Percentiles rank a stretch among this genome's conserved stretches.
Conservation (phyloP, 2,113 vertebrate genomes). For the Chionomys nivalis region DNA sequence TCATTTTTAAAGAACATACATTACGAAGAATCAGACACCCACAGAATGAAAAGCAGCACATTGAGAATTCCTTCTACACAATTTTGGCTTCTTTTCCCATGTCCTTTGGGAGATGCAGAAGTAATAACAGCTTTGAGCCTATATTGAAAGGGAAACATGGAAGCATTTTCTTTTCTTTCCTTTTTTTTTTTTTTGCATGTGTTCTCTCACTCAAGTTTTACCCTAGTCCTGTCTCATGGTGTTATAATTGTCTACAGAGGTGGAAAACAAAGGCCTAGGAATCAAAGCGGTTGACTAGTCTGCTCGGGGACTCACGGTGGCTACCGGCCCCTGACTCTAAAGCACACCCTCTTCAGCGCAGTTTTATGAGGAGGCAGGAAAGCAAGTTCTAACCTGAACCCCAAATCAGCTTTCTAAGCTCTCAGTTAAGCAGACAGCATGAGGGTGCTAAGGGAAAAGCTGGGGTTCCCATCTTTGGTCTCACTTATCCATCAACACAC, state of each 20-base stretch:
- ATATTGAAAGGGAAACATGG: not conserved
- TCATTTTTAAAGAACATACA: not conserved
- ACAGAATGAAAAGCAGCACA: not conserved
- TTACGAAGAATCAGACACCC: not conserved
- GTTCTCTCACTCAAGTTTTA: slow-evolving; percentile 1
- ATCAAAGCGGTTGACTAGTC: not conserved
- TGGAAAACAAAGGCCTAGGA: not conserved
- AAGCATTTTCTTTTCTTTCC: not conserved
- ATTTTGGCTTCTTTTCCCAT: not conserved
- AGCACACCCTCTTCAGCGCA: not conserved
- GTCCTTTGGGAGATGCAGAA: not conserved
- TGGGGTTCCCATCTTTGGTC: slow-evolving; percentile 28
- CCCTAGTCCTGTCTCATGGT: not conserved
- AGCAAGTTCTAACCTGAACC: not conserved
- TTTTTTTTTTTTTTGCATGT: not conserved
- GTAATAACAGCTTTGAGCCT: not conserved
- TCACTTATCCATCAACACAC: not conserved
- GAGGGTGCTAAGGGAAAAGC: slow-evolving; percentile 57
- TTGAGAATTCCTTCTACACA: not conserved
- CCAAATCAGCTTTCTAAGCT: not conserved
- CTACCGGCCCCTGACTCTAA: not conserved
- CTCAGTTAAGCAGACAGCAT: not conserved
- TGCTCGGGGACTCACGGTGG: not conserved
- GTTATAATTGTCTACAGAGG: not conserved
- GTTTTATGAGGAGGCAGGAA: not conserved